Evolutionary conservation across 1,140 invertebrate genomes (phyloP), one percentile per base, ranked within the genome.

Genomic region (Penaeus japonicus): DNA sequence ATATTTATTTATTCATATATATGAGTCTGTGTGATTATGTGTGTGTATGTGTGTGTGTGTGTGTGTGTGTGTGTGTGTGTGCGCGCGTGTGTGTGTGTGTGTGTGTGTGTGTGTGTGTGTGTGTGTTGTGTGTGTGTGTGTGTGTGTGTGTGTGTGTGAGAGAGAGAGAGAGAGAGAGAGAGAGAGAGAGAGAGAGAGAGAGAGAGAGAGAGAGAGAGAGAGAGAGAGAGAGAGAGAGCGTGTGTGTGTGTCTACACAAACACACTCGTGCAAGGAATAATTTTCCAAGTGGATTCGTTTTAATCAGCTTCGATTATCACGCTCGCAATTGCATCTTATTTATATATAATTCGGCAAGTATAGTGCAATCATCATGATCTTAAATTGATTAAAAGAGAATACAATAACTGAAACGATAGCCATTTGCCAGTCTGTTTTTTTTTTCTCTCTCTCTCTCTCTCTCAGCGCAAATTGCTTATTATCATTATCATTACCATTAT

Each of bases 21-120:
- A 27, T 18, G 73, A 20, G 73, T 18, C 17, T 18, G 73, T 18
- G 73, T 18, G 73, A 20, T 17, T 18, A 27, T 75, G 73, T 75
- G 73, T 75, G 73, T 75, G 73, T 75, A 27, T 75, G 73, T 75
- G 73, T 75, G 73, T 75, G 73, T 75, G 73, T 75, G 73, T 75
- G 73, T 75, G 73, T 75, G 73, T 75, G 73, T 75, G 73, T 75
- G 73, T 75, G 73, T 75, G 73, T 75, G 73, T 75, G 73, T 75
- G 73, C 30, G 73, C 30, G 73, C 30, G 73, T 27, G 27, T 75
- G 73, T 75, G 73, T 75, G 73, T 75, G 73, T 20, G 73, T 20
- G 73, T 20, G 73, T 20, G 73, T 20, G 73, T 20, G 73, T 20
- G 73, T 20, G 73, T 20, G 73, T 20, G 73, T 20, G 73, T 20